Evolutionary conservation across 2,888 invertebrate species (phyloP), one percentile per base, ranked within the genome.

Genomic region (Sminthurinus aureus): DNA sequence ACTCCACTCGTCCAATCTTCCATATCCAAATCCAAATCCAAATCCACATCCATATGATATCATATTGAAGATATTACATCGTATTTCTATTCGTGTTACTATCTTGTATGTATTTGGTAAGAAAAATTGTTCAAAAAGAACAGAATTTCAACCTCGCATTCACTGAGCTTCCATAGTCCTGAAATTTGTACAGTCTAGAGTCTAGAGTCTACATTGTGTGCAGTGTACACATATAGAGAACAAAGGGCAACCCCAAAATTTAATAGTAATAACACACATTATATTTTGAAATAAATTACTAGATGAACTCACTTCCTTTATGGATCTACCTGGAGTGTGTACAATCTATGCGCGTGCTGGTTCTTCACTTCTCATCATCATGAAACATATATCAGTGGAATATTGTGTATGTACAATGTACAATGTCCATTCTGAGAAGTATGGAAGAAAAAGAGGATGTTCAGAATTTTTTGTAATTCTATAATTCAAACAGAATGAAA

Each of bases 241-340:
- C 69, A n/a, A 11, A 69, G 18, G 20, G 58, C 58, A 58, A 58
- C 18, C 58, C 58, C 58, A 58, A 58, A 58, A 58, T 58, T 58
- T 58, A 58, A 58, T 58, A 58, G 58, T 58, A 58, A 58, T 58
- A 58, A 58, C 18, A 58, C 9, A 58, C 9, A 15, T 38, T 58
- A 58, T 58, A 15, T 38, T 38, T 38, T 38, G 38, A 38, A 38
- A 38, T 20, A 20, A 69, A 69, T 20, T 12, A 69, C 24, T 69
- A 20, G n/a, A 13, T 20, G 69, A 69, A 69, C 20, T 69, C n/a
- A 69, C n/a, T 69, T n/a, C 69, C 12, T 69, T 69, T n/a, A 69
- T 69, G 69, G 13, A 20, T 38, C 38, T 51, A 75, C 75, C 75
- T 75, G 75, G 51, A 75, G 38, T 75, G 3, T 75, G 18, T 75